A percentile compares a stretch with the other conserved stretches of the same genome.
Conservation (phyloP, 2,888 invertebrate species). For the Chaitophorus viminalis region DNA sequence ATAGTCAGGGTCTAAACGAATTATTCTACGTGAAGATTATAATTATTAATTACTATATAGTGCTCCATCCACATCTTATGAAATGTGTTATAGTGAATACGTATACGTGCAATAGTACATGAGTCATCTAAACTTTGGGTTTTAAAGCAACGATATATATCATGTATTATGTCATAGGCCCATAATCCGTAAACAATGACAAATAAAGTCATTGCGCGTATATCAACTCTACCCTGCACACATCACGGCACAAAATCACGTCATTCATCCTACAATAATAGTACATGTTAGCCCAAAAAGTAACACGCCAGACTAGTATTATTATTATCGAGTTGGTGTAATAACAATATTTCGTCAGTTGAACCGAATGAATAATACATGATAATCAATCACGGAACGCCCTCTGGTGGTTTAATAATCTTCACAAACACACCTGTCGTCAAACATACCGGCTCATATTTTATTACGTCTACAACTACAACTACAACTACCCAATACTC, state of each 20-base stretch:
- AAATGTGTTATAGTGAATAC: neutral
- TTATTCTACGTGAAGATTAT: neutral
- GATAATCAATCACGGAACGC: constrained; percentile 41
- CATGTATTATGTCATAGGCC: neutral
- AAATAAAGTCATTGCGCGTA: neutral
- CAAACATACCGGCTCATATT: constrained; percentile 24
- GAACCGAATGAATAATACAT: neutral
- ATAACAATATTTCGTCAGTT: neutral
- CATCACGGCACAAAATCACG: neutral
- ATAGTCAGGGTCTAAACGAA: no score
- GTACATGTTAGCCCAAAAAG: neutral
- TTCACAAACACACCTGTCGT: constrained; percentile 40
- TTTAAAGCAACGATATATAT: neutral
- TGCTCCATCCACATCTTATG: no score
- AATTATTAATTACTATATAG: no score
- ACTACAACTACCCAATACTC: neutral
- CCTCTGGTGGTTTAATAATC: constrained; percentile 51
- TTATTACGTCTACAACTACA: constrained; percentile 20
- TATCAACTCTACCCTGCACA: neutral
- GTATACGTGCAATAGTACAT: neutral
- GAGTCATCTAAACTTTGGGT: constrained; percentile 39
- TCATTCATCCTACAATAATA: neutral
- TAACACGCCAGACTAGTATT: neutral
- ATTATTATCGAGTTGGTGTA: neutral
- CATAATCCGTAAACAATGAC: constrained; percentile 19